phyloP scores from a whole-genome alignment of 2,797 vertebrate genomes.

The Mormyrus proboscirostris region DNA sequence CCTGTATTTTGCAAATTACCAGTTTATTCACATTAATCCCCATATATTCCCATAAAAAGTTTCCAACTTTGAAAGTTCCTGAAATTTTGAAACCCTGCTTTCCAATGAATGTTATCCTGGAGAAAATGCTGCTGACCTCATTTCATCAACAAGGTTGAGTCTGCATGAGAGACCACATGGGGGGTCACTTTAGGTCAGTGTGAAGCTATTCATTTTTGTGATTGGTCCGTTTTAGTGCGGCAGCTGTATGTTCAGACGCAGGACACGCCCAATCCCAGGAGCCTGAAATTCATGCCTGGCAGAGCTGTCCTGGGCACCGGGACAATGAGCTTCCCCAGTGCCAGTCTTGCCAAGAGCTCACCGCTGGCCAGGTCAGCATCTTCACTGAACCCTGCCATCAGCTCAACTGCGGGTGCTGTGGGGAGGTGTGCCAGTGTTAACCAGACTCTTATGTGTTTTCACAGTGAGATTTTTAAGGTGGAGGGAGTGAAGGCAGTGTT shows the following conservation, averaged over 20 bases:
- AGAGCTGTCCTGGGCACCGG: constrained; percentile 64
- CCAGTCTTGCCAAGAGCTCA: constrained; percentile 56
- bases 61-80: background rate
- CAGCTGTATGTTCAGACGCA: constrained; percentile 64
- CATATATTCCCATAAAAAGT: background rate
- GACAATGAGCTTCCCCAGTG: constrained; percentile 65
- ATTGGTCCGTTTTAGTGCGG: constrained; percentile 49
- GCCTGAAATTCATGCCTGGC: constrained; percentile 71
- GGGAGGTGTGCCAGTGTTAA: background rate
- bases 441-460: constrained; percentile 7
- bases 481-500: constrained; percentile 75
- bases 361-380: constrained; percentile 61
- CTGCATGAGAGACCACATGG: background rate
- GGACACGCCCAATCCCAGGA: constrained; percentile 73
- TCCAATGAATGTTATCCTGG: background rate
- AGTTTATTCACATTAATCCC: background rate
- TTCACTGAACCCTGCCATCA: background rate
- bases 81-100: background rate
- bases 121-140: background rate
- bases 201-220: background rate
- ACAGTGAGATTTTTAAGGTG: constrained; percentile 68
- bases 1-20: background rate
- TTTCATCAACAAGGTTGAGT: background rate
- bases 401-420: background rate
- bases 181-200: background rate